Base-by-base conservation (phyloP, 1,140 invertebrate genomes). In the Dendrolimus punctatus region DNA sequence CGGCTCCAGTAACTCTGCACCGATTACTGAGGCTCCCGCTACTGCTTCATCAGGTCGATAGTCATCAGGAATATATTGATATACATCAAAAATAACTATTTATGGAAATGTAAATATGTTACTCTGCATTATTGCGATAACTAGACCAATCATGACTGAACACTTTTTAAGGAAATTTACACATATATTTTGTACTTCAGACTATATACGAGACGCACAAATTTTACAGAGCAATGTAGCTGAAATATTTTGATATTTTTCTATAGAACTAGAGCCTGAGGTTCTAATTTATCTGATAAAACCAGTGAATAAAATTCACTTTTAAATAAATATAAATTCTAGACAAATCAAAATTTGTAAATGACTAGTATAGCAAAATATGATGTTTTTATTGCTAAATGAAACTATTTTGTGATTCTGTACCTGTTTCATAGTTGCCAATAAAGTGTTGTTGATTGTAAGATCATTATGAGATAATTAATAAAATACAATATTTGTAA, bases 21-120 rank as follows among this genome's bases (percentile, higher is more conserved):
- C 59, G 6, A 56, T 96, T 71, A 93, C 93, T 10, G 91, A 93
- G 37, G 94, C 96, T 68, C 86, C 93, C 46, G 88, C 94, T 54
- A 95, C 50, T 53, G 41, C 23, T 23, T 23, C 23, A 23, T 23
- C 68, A 54, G 78, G 78, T 10, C 74, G 61, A 68, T 75, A 75
- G 66, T 56, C 45, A 46, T 45, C 49, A 46, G 44, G 39, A 8
- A 47, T 10, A 51, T 40, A 38, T 7, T 36, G 23, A 39, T 8
- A 49, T 39, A 23, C 3, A 23, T 23, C 23, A 23, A 23, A 23
- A 23, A 23, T 23, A 23, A 23, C 23, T 23, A 23, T 23, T 23
- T 46, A 53, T 50, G 57, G 46, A 45, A 41, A 55, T 49, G 41
- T 56, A 51, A 57, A 49, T 49, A 55, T 53, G 48, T 52, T 54